These are phyloP conservation scores for Triops cancriformis DNA, from an alignment of 1,140 invertebrate species.

Conservation along the genomic window DNA sequence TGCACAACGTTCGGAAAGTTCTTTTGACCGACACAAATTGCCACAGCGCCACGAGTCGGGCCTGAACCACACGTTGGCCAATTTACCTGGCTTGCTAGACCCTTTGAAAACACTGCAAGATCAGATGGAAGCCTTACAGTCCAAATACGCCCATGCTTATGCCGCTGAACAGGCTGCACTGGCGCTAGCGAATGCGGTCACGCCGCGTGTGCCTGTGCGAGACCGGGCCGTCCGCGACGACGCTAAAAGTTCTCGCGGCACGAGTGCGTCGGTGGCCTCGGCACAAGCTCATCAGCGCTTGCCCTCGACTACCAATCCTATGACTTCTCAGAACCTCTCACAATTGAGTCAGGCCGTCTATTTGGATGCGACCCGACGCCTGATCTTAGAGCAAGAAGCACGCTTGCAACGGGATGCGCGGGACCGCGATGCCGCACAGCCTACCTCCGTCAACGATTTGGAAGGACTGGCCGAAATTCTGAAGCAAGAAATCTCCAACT, in stretches of 20 bases:
- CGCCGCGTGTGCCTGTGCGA: conserved; percentile 18
- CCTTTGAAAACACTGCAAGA: conserved; percentile 26
- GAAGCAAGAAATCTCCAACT: conserved; percentile 79
- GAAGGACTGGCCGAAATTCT: conserved; percentile 78
- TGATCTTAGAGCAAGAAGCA: conserved; percentile 65
- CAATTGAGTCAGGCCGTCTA: conserved; percentile 39
- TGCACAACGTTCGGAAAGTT: neutral
- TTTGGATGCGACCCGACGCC: conserved; percentile 57
- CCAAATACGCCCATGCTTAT: conserved; percentile 16
- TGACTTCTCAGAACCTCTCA: conserved; percentile 15
- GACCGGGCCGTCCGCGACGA: conserved; percentile 18
- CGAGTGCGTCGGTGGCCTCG: neutral
- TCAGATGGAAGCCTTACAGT: conserved; percentile 24
- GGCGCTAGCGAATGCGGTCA: neutral
- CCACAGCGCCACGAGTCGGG: neutral
- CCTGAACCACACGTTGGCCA: neutral
- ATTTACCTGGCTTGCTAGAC: neutral
- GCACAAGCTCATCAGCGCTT: neutral
- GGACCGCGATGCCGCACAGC: conserved; percentile 43
- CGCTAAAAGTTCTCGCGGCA: neutral
- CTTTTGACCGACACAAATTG: neutral
- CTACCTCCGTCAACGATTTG: conserved; percentile 54
- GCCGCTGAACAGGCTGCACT: neutral
- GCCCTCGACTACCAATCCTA: conserved; percentile 16
- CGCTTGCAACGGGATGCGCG: conserved; percentile 52